These are phyloP conservation scores for Murina feae DNA, from an alignment of 2,113 vertebrate species.

Conservation along the genomic window DNA sequence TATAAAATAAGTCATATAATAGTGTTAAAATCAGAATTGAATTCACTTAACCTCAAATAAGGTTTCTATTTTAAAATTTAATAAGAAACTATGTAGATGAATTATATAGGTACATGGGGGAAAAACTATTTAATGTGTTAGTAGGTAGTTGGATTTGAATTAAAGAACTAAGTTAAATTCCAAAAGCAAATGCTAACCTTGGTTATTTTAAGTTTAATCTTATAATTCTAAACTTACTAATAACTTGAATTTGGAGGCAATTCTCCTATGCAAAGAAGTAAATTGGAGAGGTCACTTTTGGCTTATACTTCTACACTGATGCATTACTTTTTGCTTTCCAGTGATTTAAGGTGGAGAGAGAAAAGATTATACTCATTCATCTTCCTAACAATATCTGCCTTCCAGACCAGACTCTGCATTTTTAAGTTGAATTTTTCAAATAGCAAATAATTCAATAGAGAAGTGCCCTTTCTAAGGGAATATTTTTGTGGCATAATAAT, in stretches of 20 bases:
- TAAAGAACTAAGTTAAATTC: conserved; percentile 44
- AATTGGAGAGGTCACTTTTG: conserved; percentile 38
- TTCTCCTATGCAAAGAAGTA: conserved; percentile 29
- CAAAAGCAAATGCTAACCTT: background rate
- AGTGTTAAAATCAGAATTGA: conserved; percentile 6
- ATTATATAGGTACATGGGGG: background rate
- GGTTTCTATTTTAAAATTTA: conserved; percentile 49
- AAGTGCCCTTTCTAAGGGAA: background rate
- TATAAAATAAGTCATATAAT: background rate
- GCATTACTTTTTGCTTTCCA: conserved; percentile 18
- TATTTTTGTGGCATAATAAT: conserved; percentile 26
- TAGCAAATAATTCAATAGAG: conserved; percentile 40
- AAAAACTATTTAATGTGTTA: conserved; percentile 16
- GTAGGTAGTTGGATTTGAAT: conserved; percentile 24
- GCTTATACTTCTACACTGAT: conserved; percentile 22
- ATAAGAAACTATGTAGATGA: conserved; percentile 40
- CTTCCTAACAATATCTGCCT: conserved; percentile 48
- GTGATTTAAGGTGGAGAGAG: conserved; percentile 45
- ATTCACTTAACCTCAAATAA: conserved; percentile 25
- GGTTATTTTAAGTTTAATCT: conserved; percentile 15
- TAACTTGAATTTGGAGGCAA: conserved; percentile 20
- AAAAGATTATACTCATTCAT: conserved; percentile 65
- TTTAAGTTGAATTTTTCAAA: conserved; percentile 54
- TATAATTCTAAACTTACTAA: background rate
- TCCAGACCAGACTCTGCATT: background rate